Evolutionary conservation across 2,797 vertebrate species (phyloP).

Genomic region (Rachycentron canadum): DNA sequence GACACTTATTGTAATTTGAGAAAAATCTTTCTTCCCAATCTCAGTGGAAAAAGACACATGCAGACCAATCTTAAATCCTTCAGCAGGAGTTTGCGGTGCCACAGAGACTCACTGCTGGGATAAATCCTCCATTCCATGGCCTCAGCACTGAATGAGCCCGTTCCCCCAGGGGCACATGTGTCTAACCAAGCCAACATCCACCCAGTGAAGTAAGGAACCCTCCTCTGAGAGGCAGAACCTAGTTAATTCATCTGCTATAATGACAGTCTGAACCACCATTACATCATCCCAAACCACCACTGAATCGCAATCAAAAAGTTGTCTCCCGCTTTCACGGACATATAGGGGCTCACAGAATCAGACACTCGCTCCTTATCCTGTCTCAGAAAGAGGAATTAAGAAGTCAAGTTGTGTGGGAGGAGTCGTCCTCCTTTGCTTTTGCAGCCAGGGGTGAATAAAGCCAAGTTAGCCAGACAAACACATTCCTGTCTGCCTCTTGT

Average conservation of each 20-base stretch:
- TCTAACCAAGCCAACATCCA: conserved; percentile 75
- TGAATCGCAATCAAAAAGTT: conserved; percentile 61
- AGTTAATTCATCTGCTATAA: conserved; percentile 76
- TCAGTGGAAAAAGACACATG: conserved; percentile 42
- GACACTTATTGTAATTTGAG: conserved; percentile 55
- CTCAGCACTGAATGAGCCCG: conserved; percentile 72
- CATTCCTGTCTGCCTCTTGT: conserved; percentile 78
- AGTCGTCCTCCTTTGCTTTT: conserved; percentile 60
- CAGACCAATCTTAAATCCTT: conserved; percentile 76
- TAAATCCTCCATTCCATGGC: conserved; percentile 81
- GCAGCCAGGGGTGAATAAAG: conserved; percentile 63
- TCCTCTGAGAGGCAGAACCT: conserved; percentile 72
- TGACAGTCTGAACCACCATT: conserved; percentile 63
- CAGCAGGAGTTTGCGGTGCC: conserved; percentile 71
- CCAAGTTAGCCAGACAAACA: conserved; percentile 76
- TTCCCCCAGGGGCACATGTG: conserved; percentile 68
- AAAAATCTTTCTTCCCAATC: conserved; percentile 46
- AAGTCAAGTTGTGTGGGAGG: conserved; percentile 63
- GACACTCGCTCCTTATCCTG: conserved; percentile 35
- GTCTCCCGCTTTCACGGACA: conserved; percentile 35
- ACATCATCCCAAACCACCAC: conserved; percentile 55
- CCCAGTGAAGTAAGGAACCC: conserved; percentile 71
- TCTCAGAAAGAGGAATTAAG: conserved; percentile 62
- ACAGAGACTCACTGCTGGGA: conserved; percentile 78
- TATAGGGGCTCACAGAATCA: conserved; percentile 29